These are phyloP conservation scores for Platanista minor DNA, from an alignment of 2,113 vertebrate genomes.

Conservation along the genomic window DNA sequence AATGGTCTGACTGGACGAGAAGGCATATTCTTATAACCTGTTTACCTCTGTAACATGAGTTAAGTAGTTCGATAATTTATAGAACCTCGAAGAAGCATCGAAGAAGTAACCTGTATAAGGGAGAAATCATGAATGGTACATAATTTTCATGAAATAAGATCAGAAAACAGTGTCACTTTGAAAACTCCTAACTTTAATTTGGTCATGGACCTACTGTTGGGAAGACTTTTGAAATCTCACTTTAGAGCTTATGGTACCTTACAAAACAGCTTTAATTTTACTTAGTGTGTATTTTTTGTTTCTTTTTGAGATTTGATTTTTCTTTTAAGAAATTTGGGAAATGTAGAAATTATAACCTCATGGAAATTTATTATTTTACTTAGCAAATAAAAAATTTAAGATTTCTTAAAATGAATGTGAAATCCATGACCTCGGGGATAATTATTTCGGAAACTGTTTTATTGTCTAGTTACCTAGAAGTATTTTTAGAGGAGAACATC, in stretches of 20 bases:
- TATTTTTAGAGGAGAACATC: constrained; percentile 34
- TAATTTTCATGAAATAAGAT: constrained; percentile 14
- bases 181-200: constrained; percentile 6
- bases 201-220: not conserved
- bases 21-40: not conserved
- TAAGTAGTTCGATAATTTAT: not conserved
- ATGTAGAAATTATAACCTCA: not conserved
- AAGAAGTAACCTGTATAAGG: not conserved
- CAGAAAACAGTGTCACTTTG: constrained; percentile 30
- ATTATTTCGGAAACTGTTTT: constrained; percentile 23
- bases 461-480: not conserved
- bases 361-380: constrained; percentile 33
- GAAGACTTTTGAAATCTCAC: not conserved
- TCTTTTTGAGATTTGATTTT: not conserved
- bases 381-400: constrained; percentile 16
- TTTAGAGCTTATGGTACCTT: not conserved
- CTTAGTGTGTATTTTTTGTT: not conserved
- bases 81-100: not conserved
- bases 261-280: constrained; percentile 22
- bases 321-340: constrained; percentile 25
- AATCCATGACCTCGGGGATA: not conserved
- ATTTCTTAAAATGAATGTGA: constrained; percentile 26
- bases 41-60: not conserved
- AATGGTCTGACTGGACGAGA: not conserved
- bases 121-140: not conserved